Evolutionary conservation across 2,888 invertebrate genomes (phyloP).

Genomic region (Polietes domitor): DNA sequence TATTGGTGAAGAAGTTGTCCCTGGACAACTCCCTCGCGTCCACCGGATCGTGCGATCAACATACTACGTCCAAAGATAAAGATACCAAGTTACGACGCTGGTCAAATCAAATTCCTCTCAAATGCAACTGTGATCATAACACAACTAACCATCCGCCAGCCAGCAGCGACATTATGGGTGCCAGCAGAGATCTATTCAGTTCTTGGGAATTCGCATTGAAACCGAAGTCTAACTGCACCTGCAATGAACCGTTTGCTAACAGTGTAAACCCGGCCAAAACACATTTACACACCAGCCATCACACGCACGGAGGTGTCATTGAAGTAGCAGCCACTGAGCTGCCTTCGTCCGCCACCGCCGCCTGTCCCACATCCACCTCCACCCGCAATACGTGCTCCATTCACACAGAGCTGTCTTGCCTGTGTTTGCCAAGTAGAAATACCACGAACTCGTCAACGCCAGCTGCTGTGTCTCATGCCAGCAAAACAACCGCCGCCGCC

Average conservation of each 20-base stretch:
- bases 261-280: slow-evolving; percentile 1
- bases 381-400: slow-evolving; percentile 62
- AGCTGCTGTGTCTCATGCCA: slow-evolving; percentile 47
- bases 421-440: slow-evolving; percentile 66
- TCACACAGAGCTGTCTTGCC: slow-evolving; percentile 54
- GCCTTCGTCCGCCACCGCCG: slow-evolving; percentile 39
- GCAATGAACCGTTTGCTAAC: slow-evolving; percentile 27
- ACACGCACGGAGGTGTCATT: slow-evolving; percentile 45
- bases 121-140: slow-evolving; percentile 71
- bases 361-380: slow-evolving; percentile 2
- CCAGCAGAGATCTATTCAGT: slow-evolving; percentile 38
- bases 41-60: slow-evolving; percentile 28
- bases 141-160: not conserved
- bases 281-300: slow-evolving; percentile 27
- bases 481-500: slow-evolving; percentile 43
- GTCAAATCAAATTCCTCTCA: slow-evolving; percentile 75
- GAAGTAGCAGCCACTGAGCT: slow-evolving; percentile 41
- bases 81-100: slow-evolving; percentile 71
- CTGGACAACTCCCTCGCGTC: slow-evolving; percentile 71
- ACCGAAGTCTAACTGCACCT: slow-evolving; percentile 47
- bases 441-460: slow-evolving; percentile 49
- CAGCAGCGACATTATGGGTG: not conserved
- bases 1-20: slow-evolving; percentile 75
- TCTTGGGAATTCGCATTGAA: slow-evolving; percentile 47
- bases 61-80: slow-evolving; percentile 37